Conservation (phyloP, 2,888 invertebrate genomes). For the Craniophora ligustri region DNA sequence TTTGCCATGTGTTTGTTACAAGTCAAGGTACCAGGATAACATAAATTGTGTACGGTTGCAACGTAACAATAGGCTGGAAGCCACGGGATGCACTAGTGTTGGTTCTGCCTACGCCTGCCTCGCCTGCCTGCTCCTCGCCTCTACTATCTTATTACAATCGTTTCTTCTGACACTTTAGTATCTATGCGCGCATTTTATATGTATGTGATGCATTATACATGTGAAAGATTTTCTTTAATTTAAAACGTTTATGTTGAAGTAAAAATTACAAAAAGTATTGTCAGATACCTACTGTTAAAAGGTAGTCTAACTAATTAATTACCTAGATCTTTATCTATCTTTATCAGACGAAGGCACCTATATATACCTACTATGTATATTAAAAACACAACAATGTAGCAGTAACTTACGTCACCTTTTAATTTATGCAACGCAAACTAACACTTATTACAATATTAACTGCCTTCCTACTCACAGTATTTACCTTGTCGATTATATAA, state of each 20-base stretch:
- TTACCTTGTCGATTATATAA: conserved; percentile 25
- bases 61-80: conserved; percentile 75
- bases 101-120: conserved; percentile 51
- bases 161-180: conserved; percentile 83
- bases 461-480: conserved; percentile 11
- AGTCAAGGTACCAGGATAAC: conserved; percentile 57
- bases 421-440: conserved; percentile 30
- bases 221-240: conserved; percentile 65
- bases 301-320: too few relatives aligned
- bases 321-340: too few relatives aligned
- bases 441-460: conserved; percentile 24
- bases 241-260: too few relatives aligned
- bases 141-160: conserved; percentile 82
- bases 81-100: conserved; percentile 65
- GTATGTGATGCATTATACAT: too few relatives aligned
- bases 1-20: conserved; percentile 47
- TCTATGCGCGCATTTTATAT: conserved; percentile 76
- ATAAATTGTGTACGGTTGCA: conserved; percentile 77
- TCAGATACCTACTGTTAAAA: too few relatives aligned
- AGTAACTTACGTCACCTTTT: conserved; percentile 14
- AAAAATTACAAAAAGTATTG: too few relatives aligned
- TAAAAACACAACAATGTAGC: neutral
- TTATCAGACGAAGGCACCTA: too few relatives aligned
- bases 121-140: conserved; percentile 59
- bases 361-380: neutral